Evolutionary conservation across 2,888 invertebrate genomes (phyloP).

Genomic region (Bellardia pandia): DNA sequence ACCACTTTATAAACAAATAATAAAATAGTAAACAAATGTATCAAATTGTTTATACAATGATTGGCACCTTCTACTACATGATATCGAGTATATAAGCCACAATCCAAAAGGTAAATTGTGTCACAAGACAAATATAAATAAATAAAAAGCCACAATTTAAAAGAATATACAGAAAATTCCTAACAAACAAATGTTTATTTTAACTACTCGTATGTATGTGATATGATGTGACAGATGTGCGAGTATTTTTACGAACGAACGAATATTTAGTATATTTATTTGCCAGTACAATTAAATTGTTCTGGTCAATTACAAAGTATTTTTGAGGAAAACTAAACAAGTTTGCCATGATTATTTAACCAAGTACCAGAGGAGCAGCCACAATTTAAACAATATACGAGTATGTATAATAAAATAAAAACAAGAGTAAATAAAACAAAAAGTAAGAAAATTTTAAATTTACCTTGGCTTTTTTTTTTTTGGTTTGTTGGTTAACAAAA

Average conservation of each 20-base stretch:
- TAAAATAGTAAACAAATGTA: slow-evolving; percentile 1
- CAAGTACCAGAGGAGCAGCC: slow-evolving; percentile 12
- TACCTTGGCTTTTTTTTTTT: not conserved
- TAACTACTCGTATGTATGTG: too few relatives aligned
- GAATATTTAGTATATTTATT: not conserved
- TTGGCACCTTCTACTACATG: slow-evolving; percentile 48
- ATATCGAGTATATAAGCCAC: slow-evolving; percentile 1
- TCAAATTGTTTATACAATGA: slow-evolving; percentile 43
- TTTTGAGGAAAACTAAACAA: slow-evolving; percentile 29
- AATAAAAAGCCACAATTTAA: slow-evolving; percentile 46
- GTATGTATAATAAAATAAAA: not conserved
- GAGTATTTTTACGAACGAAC: not conserved
- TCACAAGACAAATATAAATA: slow-evolving; percentile 16
- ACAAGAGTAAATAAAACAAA: slow-evolving; percentile 3
- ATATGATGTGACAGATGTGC: not conserved
- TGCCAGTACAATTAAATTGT: slow-evolving; percentile 65
- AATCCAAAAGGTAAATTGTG: slow-evolving; percentile 14
- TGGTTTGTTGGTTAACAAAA: slow-evolving; percentile 14
- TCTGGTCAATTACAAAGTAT: slow-evolving; percentile 67
- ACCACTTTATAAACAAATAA: slow-evolving; percentile 38
- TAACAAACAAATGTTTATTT: not conserved
- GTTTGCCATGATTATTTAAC: slow-evolving; percentile 4
- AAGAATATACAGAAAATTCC: slow-evolving; percentile 9
- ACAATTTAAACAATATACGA: slow-evolving; percentile 31
- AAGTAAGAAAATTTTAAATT: slow-evolving; percentile 27